phyloP scores from a whole-genome alignment of 2,888 invertebrate genomes.

The Standfussiana lucernea region DNA sequence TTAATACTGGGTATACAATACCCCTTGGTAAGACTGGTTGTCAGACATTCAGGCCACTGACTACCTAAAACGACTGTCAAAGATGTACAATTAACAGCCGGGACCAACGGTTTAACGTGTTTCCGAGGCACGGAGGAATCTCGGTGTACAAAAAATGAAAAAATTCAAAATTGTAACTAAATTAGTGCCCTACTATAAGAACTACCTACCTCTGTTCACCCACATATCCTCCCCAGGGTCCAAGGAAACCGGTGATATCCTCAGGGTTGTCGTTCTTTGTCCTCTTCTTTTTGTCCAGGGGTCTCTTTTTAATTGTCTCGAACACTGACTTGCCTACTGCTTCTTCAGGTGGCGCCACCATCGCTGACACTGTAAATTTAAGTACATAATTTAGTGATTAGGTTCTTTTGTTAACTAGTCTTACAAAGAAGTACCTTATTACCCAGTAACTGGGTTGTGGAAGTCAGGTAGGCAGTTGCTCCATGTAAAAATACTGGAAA shows the following conservation, averaged over 20 bases:
- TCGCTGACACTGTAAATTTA: conserved; percentile 85
- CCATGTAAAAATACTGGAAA: neutral
- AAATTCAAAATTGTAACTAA: neutral
- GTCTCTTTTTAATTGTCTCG: conserved; percentile 94
- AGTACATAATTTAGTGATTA: neutral
- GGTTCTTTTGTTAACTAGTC: neutral
- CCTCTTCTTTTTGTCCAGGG: conserved; percentile 95
- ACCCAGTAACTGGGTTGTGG: neutral
- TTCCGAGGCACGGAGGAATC: too few species aligned
- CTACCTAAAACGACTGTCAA: too few species aligned
- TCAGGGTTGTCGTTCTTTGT: conserved; percentile 96
- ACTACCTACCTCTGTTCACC: conserved; percentile 94
- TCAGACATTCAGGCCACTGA: too few species aligned
- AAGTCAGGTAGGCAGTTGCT: neutral
- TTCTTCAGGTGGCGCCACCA: conserved; percentile 93
- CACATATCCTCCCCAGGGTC: conserved; percentile 99
- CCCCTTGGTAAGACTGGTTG: too few species aligned
- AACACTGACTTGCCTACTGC: conserved; percentile 96
- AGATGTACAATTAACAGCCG: too few species aligned
- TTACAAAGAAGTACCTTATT: neutral
- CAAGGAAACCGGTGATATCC: conserved; percentile 98
- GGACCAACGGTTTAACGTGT: too few species aligned
- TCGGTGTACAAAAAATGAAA: neutral
- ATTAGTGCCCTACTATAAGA: neutral
- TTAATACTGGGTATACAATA: too few species aligned